phyloP scores from a whole-genome alignment of 2,888 invertebrate genomes.

The Standfussiana lucernea region DNA sequence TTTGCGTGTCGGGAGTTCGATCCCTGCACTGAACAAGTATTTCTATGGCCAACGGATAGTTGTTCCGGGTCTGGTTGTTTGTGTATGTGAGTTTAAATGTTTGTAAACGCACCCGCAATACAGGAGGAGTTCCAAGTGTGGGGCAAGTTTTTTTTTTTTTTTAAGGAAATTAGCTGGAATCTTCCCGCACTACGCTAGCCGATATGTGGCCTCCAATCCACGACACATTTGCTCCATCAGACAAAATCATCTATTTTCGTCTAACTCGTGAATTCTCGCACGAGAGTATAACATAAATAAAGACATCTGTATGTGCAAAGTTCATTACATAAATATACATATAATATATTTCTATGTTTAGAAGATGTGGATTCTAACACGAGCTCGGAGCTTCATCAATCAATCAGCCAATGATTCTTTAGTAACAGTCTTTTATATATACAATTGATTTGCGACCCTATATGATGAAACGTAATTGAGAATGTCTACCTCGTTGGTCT shows the following conservation, averaged over 20 bases:
- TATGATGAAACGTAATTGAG: not conserved
- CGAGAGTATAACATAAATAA: not conserved
- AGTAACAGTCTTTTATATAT: not conserved
- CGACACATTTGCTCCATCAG: not conserved
- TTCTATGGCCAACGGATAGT: too few relatives aligned
- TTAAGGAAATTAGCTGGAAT: too few relatives aligned
- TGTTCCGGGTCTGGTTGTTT: too few relatives aligned
- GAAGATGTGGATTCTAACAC: slow-evolving; percentile 13
- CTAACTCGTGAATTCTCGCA: not conserved
- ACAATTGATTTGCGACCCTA: slow-evolving; percentile 32
- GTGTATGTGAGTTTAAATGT: too few relatives aligned
- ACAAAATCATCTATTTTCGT: not conserved
- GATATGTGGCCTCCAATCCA: not conserved
- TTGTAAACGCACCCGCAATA: too few relatives aligned
- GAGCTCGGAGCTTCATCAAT: slow-evolving; percentile 18
- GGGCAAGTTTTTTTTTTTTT: too few relatives aligned
- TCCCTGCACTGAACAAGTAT: too few relatives aligned
- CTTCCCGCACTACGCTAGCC: too few relatives aligned
- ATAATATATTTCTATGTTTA: not conserved
- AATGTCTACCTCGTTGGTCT: too few relatives aligned
- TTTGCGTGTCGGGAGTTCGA: too few relatives aligned
- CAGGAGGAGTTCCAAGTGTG: too few relatives aligned
- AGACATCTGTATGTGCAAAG: slow-evolving; percentile 32
- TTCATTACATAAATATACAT: slow-evolving; percentile 37
- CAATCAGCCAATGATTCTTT: slow-evolving; percentile 18